These are phyloP conservation scores for Drosophila murphyi DNA, from an alignment of 1,140 invertebrate genomes.

Conservation along the genomic window DNA sequence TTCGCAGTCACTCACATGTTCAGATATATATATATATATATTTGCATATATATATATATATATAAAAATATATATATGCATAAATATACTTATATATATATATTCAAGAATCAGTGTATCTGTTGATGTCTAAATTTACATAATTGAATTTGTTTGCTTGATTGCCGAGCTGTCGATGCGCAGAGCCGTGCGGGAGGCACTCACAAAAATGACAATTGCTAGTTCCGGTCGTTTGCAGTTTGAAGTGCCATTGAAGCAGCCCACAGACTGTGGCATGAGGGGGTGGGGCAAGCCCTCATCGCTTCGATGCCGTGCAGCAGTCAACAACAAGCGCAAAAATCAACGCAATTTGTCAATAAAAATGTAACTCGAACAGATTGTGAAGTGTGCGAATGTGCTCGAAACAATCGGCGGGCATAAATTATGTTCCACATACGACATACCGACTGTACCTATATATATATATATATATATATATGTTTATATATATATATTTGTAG, in stretches of 20 bases:
- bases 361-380: conserved; percentile 82
- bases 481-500: conserved; percentile 4
- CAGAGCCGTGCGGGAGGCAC: conserved; percentile 63
- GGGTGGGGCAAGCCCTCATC: conserved; percentile 51
- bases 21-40: neutral
- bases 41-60: neutral
- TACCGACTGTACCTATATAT: neutral
- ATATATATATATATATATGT: neutral
- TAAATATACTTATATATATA: conserved; percentile 4
- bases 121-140: conserved; percentile 83
- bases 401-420: conserved; percentile 79
- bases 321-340: conserved; percentile 67
- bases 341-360: conserved; percentile 84
- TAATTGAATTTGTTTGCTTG: conserved; percentile 84
- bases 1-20: conserved; percentile 9
- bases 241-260: conserved; percentile 78
- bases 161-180: conserved; percentile 79
- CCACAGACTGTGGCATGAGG: conserved; percentile 31
- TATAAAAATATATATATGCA: neutral
- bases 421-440: conserved; percentile 60
- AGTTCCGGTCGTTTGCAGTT: conserved; percentile 83
- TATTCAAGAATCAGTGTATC: conserved; percentile 22
- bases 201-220: conserved; percentile 80
- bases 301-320: conserved; percentile 17
- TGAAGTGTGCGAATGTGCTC: conserved; percentile 82